phyloP scores from a whole-genome alignment of 2,113 vertebrate species.

The Mohoua ochrocephala region DNA sequence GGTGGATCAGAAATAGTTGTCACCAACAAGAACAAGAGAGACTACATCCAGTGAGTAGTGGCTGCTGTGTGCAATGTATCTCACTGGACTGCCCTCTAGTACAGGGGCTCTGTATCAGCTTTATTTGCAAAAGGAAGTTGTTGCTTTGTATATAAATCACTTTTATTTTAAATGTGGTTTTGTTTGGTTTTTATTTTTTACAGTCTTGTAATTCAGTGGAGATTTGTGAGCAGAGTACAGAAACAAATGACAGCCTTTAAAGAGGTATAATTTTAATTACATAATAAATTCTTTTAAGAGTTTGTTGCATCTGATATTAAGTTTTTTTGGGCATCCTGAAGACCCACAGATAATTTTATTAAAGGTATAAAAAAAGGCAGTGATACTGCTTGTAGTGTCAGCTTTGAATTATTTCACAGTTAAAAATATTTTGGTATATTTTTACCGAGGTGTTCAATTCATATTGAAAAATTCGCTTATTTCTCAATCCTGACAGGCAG shows the following conservation, averaged over 20 bases:
- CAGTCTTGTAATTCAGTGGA: constrained; percentile 98
- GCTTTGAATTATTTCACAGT: not conserved
- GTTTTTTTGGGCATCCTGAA: not conserved
- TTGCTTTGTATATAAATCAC: not conserved
- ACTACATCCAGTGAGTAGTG: constrained; percentile 93
- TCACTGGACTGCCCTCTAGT: not conserved
- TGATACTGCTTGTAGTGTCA: not conserved
- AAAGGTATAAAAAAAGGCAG: not conserved
- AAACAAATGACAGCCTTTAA: constrained; percentile 97
- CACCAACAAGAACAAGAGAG: constrained; percentile 92
- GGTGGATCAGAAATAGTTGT: constrained; percentile 89
- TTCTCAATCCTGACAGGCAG: not conserved
- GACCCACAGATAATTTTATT: not conserved
- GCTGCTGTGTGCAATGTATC: not conserved
- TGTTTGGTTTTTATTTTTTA: not conserved
- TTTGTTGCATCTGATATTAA: not conserved
- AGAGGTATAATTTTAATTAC: constrained; percentile 78
- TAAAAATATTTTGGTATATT: not conserved
- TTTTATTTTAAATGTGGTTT: not conserved
- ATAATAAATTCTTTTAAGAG: not conserved
- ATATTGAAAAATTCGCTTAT: not conserved
- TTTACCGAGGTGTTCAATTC: not conserved
- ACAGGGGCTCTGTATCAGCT: not conserved
- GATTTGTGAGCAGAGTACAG: constrained; percentile 94
- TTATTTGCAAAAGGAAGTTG: not conserved